Conservation (phyloP, 2,797 vertebrate genomes). For the Poecilia wingei region DNA sequence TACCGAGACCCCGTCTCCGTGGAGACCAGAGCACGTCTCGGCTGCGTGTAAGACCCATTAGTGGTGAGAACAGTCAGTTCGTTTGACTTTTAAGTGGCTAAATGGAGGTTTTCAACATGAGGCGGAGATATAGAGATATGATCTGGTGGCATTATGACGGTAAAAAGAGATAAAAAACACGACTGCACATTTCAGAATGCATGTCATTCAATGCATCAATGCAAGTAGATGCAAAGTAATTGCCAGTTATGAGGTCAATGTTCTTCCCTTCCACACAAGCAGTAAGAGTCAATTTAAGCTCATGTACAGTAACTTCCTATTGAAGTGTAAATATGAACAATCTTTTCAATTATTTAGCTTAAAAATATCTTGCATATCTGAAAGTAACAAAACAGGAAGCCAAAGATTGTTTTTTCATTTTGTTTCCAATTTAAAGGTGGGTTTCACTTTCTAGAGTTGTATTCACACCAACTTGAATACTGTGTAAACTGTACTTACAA, state of each 20-base stretch:
- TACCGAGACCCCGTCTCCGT: constrained; percentile 66
- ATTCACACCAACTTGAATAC: too few species aligned
- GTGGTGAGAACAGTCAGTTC: constrained; percentile 47
- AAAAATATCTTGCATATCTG: neutral
- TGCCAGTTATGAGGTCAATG: neutral
- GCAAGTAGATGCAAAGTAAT: constrained; percentile 30
- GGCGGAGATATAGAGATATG: constrained; percentile 13
- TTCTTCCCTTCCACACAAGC: neutral
- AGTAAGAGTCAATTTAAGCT: neutral
- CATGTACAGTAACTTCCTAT: neutral
- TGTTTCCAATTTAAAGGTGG: neutral
- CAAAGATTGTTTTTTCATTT: neutral
- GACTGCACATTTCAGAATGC: constrained; percentile 16
- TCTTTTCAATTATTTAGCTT: neutral
- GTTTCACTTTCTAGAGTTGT: too few species aligned
- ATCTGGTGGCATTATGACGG: constrained; percentile 21
- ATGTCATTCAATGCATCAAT: constrained; percentile 14
- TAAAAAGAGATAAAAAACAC: neutral
- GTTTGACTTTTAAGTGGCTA: constrained; percentile 61
- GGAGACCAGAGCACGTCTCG: constrained; percentile 70
- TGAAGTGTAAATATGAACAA: neutral
- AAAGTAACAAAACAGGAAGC: neutral
- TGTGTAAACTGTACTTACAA: too few species aligned
- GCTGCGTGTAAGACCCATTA: constrained; percentile 72
- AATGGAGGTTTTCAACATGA: constrained; percentile 54